Evolutionary conservation across 2,888 invertebrate species (phyloP), one percentile per base, ranked within the genome.

Genomic region (Limnephilus marmoratus): DNA sequence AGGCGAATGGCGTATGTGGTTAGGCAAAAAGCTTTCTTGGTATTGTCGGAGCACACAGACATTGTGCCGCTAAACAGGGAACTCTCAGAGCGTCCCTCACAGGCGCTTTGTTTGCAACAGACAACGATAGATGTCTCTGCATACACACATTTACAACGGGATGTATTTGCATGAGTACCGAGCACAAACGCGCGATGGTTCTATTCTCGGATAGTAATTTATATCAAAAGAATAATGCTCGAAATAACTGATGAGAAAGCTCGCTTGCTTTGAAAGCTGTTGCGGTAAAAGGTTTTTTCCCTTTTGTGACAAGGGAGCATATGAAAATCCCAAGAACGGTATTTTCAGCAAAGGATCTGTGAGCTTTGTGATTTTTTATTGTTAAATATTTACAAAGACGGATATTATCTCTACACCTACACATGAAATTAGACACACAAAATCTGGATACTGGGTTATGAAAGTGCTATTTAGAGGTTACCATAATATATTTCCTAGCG

Each of bases 171-270:
- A 88, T 91, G 90, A 91, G 82, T 90, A 90, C 91, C 81, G 82
- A 88, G 83, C 90, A 90, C 93, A 92, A 93, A 92, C 83, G 90
- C 83, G 90, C 85, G 89, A 92, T 93, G 93, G 91, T 90, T 91
- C 92, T 91, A 90, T 92, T 93, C 93, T 93, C 81, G 90, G 92
- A 93, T 93, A 93, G 93, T 93, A 93, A 93, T 93, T 93, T 93
- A 91, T 92, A 93, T 93, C 92, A 93, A 93, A 93, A 93, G 93
- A 93, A 93, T 93, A 93, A 93, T 92, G 90, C 91, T 53, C 90
- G 93, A 91, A 91, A 93, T 93, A 93, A 93, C 91, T 93, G 93
- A 93, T 91, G 93, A 93, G 93, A 93, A 93, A 92, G 91, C 93
- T 92, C 91, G 92, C 92, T 90, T 85, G 92, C 90, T 93, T 93